Conservation (phyloP, 2,113 vertebrate genomes). For the Lasiurus borealis region DNA sequence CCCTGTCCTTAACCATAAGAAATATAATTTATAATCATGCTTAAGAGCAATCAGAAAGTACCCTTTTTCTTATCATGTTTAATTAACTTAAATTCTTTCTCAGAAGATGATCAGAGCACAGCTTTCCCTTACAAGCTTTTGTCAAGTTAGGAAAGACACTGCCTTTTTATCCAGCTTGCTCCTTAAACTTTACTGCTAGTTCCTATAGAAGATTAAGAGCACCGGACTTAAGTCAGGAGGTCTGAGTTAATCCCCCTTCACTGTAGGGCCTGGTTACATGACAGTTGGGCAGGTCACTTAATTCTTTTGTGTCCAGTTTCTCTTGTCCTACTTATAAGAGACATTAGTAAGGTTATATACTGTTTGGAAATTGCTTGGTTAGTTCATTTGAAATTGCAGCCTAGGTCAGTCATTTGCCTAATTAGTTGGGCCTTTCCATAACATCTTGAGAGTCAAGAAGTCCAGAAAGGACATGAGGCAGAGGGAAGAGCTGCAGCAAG, state of each 20-base stretch:
- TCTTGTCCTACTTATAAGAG: background rate
- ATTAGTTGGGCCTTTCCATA: constrained; percentile 20
- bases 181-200: background rate
- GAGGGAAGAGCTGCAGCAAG: background rate
- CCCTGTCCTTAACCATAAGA: background rate
- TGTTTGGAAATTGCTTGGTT: constrained; percentile 14
- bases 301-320: constrained; percentile 13
- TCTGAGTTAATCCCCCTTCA: background rate
- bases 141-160: background rate
- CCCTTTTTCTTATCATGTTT: background rate
- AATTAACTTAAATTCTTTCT: background rate
- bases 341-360: background rate
- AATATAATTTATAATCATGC: background rate
- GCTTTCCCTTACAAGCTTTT: background rate
- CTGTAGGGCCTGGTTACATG: background rate
- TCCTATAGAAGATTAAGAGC: background rate
- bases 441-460: background rate
- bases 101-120: background rate
- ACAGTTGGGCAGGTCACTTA: background rate
- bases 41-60: background rate
- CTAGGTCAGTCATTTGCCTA: background rate
- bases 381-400: constrained; percentile 26
- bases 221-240: background rate
- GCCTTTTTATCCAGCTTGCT: background rate
- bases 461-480: background rate